A percentile compares a stretch with the other conserved stretches of the same genome.
Evolutionary conservation across 2,113 vertebrate species (phyloP).

Genomic region (Carlito syrichta): DNA sequence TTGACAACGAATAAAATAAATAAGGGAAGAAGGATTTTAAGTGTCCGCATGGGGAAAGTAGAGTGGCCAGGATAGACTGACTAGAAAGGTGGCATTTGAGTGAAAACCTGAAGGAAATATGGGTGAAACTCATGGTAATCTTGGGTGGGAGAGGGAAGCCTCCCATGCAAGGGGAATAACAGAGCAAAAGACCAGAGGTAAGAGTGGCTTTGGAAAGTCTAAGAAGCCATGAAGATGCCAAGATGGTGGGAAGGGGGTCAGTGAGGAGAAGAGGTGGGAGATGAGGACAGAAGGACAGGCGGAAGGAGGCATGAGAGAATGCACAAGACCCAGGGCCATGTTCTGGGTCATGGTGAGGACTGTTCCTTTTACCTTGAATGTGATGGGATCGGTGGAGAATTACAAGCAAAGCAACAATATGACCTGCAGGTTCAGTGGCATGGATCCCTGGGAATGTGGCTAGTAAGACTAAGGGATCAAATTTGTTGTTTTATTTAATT

Average conservation of each 20-base stretch:
- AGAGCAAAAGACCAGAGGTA: background rate
- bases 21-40: background rate
- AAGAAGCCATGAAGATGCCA: background rate
- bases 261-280: background rate
- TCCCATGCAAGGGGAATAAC: background rate
- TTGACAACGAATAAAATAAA: background rate
- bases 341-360: background rate
- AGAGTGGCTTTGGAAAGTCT: too few species aligned
- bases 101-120: background rate
- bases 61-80: background rate
- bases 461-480: background rate
- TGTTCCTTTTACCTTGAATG: background rate
- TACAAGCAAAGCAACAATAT: rapidly evolving
- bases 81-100: background rate
- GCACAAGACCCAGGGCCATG: too few species aligned
- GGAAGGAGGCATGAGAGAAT: background rate
- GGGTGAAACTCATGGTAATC: background rate
- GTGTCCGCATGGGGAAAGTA: rapidly evolving
- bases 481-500: background rate
- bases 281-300: background rate
- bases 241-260: rapidly evolving
- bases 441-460: background rate
- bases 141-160: rapidly evolving
- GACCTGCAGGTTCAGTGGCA: rapidly evolving
- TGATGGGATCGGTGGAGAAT: background rate